A percentile compares a stretch with the other conserved stretches of the same genome.
Conservation (phyloP, 2,113 vertebrate species). For the Gadus macrocephalus region DNA sequence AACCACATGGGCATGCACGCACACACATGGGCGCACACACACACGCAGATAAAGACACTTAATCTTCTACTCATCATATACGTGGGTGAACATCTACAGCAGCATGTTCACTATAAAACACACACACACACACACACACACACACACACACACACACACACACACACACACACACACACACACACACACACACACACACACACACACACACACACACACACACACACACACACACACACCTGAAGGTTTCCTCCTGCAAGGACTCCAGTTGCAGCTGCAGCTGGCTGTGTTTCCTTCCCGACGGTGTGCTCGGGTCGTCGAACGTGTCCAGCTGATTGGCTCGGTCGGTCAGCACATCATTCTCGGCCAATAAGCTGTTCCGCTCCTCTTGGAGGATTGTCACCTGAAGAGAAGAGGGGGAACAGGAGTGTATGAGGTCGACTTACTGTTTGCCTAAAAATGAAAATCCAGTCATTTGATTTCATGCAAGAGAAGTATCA, state of each 20-base stretch:
- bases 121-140: neutral
- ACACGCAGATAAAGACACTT: neutral
- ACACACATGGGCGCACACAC: neutral
- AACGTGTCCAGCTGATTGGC: conserved; percentile 90
- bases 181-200: conserved; percentile 17
- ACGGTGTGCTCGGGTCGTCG: conserved; percentile 84
- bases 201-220: conserved; percentile 1
- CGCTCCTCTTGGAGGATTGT: conserved; percentile 91
- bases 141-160: neutral
- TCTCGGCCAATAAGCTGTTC: conserved; percentile 90
- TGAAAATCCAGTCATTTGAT: neutral
- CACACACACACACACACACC: conserved; percentile 62
- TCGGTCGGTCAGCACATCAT: conserved; percentile 89
- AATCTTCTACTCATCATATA: neutral
- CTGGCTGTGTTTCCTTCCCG: conserved; percentile 87
- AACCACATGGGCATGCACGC: conserved; percentile 10
- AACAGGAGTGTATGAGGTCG: neutral
- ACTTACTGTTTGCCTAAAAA: neutral
- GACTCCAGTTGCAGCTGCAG: conserved; percentile 88
- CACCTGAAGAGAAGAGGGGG: conserved; percentile 73
- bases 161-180: neutral
- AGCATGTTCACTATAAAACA: no score
- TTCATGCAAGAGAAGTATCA: neutral
- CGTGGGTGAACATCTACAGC: no score
- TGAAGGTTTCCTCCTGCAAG: conserved; percentile 95